phyloP scores from a whole-genome alignment of 2,888 invertebrate species.

The Oligia latruncula region DNA sequence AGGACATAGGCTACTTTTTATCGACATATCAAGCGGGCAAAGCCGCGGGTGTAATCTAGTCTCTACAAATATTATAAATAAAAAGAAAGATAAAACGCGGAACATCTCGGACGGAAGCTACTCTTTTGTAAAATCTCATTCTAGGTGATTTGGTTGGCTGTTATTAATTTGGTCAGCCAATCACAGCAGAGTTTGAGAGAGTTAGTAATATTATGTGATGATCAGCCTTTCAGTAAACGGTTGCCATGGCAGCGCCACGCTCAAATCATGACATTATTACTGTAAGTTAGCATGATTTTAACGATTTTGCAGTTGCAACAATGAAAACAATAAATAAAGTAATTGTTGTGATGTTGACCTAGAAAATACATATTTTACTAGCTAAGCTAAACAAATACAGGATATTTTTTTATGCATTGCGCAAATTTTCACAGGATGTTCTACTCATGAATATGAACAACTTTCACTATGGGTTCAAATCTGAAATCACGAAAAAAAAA shows the following conservation, averaged over 20 bases:
- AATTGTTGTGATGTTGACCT: slow-evolving; percentile 27
- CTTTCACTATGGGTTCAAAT: too few relatives aligned
- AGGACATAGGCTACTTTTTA: too few relatives aligned
- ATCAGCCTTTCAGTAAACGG: background rate
- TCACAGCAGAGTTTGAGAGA: background rate
- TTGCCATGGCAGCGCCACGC: background rate
- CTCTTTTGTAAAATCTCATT: background rate
- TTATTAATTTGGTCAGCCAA: background rate
- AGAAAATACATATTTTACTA: slow-evolving; percentile 4
- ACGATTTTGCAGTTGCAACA: slow-evolving; percentile 18
- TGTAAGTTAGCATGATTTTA: background rate
- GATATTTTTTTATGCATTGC: too few relatives aligned
- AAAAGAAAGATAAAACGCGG: too few relatives aligned
- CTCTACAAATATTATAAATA: too few relatives aligned
- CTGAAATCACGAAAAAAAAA: too few relatives aligned
- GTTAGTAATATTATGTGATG: background rate
- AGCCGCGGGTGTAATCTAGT: too few relatives aligned
- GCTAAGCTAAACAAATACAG: slow-evolving; percentile 1
- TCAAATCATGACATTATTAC: background rate
- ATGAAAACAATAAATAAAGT: background rate
- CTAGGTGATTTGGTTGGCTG: background rate
- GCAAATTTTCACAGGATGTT: too few relatives aligned
- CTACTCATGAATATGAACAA: too few relatives aligned
- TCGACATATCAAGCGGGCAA: too few relatives aligned
- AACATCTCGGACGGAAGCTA: too few relatives aligned